These are phyloP conservation scores for Trichonephila inaurata DNA, from an alignment of 1,140 invertebrate genomes.

Conservation along the genomic window DNA sequence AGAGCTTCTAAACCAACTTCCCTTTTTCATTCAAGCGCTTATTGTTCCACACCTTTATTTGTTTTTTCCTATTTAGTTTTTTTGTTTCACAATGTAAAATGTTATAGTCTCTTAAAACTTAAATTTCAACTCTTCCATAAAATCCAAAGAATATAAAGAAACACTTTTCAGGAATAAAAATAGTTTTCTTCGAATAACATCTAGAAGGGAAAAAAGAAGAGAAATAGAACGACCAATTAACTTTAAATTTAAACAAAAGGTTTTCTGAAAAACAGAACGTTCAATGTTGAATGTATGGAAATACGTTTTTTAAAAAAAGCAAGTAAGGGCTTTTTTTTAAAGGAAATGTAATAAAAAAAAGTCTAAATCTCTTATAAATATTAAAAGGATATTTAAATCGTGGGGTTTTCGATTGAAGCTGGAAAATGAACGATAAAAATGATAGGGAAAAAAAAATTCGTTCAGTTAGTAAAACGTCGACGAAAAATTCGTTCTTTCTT, in stretches of 20 bases:
- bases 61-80: background rate
- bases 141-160: slow-evolving; percentile 23
- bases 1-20: background rate
- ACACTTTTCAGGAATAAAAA: background rate
- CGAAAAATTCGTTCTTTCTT: slow-evolving; percentile 46
- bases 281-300: background rate
- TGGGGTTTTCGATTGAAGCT: slow-evolving; percentile 2
- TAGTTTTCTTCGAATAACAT: background rate
- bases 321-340: background rate
- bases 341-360: slow-evolving; percentile 12
- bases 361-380: slow-evolving; percentile 53
- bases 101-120: slow-evolving; percentile 4
- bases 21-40: background rate
- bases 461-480: slow-evolving; percentile 16
- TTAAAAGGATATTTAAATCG: slow-evolving; percentile 62
- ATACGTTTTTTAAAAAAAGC: slow-evolving; percentile 31
- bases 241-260: slow-evolving; percentile 30
- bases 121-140: slow-evolving; percentile 3
- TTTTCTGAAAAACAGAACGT: slow-evolving; percentile 5
- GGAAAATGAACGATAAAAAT: slow-evolving; percentile 52
- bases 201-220: background rate
- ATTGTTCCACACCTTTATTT: background rate
- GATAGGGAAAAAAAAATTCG: slow-evolving; percentile 43
- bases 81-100: background rate
- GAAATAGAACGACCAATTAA: slow-evolving; percentile 40